Conservation (phyloP, 2,113 vertebrate species). For the Speoplatyrhinus poulsoni region DNA sequence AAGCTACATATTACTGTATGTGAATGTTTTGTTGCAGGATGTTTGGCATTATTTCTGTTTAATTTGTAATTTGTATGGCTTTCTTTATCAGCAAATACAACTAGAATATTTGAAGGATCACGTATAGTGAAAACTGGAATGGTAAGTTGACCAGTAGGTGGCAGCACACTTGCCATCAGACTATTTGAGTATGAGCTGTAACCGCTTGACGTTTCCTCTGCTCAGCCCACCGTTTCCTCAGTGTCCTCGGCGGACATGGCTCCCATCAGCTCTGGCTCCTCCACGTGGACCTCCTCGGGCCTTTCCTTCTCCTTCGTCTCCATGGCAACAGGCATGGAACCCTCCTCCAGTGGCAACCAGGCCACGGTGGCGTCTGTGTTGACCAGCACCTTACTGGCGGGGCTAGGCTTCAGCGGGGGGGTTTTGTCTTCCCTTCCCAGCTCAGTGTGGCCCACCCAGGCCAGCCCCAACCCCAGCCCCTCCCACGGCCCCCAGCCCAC, state of each 20-base stretch:
- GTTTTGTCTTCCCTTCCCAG: constrained; percentile 95
- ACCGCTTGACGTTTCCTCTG: neutral
- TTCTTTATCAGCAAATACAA: constrained; percentile 90
- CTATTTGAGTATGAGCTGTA: constrained; percentile 6
- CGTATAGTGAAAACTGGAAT: constrained; percentile 98
- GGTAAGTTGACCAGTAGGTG: constrained; percentile 81
- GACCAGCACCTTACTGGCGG: constrained; percentile 94
- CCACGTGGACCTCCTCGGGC: constrained; percentile 97
- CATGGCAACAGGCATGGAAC: constrained; percentile 96
- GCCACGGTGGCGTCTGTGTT: constrained; percentile 94
- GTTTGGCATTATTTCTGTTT: neutral
- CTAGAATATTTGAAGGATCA: constrained; percentile 97
- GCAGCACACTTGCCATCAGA: neutral
- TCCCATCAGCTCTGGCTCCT: constrained; percentile 98
- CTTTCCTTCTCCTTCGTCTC: constrained; percentile 98
- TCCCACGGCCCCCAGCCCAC: constrained; percentile 49
- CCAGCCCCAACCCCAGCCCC: constrained; percentile 72
- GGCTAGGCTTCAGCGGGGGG: constrained; percentile 90
- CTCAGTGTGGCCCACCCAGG: constrained; percentile 87
- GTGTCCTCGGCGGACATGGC: constrained; percentile 98
- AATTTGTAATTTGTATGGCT: constrained; percentile 4
- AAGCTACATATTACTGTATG: too few species aligned
- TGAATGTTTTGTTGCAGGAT: neutral
- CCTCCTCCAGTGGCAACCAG: constrained; percentile 94
- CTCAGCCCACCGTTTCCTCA: constrained; percentile 92